Evolutionary conservation across 2,797 vertebrate species (phyloP).

Genomic region (Steatocranus sp.): DNA sequence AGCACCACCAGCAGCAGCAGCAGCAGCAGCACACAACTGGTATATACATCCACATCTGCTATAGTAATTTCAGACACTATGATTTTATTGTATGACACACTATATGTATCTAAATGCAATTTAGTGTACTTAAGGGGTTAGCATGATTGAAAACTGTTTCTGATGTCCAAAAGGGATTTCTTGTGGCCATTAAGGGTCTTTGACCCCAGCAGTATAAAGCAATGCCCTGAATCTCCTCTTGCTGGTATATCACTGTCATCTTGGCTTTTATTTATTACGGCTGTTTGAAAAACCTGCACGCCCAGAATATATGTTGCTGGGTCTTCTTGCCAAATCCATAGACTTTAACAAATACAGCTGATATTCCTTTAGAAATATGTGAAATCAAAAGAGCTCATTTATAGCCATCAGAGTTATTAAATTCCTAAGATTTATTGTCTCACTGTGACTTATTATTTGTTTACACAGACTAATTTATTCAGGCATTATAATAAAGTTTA

Average conservation of each 20-base stretch:
- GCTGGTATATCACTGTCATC: conserved; percentile 34
- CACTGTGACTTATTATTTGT: not conserved
- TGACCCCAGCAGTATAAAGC: conserved; percentile 29
- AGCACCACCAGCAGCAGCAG: conserved; percentile 31
- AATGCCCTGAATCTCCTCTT: conserved; percentile 14
- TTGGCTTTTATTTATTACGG: conserved; percentile 18
- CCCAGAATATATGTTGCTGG: not conserved
- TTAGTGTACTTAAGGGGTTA: conserved; percentile 64
- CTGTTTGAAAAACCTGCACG: not conserved
- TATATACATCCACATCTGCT: conserved; percentile 67
- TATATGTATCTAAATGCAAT: conserved; percentile 67
- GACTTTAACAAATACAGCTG: not conserved
- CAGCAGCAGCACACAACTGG: conserved; percentile 40
- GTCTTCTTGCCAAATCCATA: not conserved
- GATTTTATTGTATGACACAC: conserved; percentile 68
- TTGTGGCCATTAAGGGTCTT: conserved; percentile 21
- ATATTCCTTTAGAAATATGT: not conserved
- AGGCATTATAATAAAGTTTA: not conserved
- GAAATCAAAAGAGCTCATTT: not conserved
- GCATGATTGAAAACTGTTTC: conserved; percentile 57
- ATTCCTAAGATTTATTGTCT: not conserved
- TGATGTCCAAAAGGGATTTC: conserved; percentile 48
- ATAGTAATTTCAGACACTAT: conserved; percentile 51
- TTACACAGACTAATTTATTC: not conserved
- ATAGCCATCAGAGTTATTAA: not conserved